These are phyloP conservation scores for Muraenolepis orangiensis DNA, from an alignment of 2,797 vertebrate species.

Conservation along the genomic window DNA sequence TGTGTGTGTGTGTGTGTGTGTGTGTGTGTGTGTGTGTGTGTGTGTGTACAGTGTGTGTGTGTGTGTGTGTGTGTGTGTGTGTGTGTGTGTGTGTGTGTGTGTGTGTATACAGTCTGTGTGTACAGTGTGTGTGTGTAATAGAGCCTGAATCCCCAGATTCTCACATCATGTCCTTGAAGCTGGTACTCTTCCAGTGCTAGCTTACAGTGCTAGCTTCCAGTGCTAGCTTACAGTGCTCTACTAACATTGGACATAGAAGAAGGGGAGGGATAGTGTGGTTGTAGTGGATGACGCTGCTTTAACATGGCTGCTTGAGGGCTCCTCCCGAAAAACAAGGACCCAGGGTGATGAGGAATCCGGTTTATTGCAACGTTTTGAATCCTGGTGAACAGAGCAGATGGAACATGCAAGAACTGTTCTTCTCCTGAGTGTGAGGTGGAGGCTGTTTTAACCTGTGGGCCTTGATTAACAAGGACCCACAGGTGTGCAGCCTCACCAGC, in stretches of 20 bases:
- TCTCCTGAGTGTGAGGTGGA: no score
- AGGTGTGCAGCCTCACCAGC: no score
- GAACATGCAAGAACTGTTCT: no score
- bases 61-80: constrained; percentile 4
- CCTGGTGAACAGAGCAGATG: no score
- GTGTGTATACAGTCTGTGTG: background rate
- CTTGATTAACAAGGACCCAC: no score
- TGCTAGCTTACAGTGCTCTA: background rate
- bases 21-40: constrained; percentile 1
- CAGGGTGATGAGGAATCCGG: no score
- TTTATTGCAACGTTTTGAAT: no score
- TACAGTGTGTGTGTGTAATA: no score
- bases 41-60: constrained; percentile 1
- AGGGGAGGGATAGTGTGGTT: background rate
- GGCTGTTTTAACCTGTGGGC: no score
- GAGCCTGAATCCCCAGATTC: background rate
- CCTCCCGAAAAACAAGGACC: no score
- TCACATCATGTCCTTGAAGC: background rate
- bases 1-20: background rate
- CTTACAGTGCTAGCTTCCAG: background rate
- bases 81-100: background rate
- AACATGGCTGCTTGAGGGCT: no score
- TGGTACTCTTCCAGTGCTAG: background rate
- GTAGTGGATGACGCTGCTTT: no score
- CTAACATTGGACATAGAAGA: background rate